A percentile compares a stretch with the other conserved stretches of the same genome.
Evolutionary conservation across 2,888 invertebrate species (phyloP).

Genomic region (Cerastis rubricosa): DNA sequence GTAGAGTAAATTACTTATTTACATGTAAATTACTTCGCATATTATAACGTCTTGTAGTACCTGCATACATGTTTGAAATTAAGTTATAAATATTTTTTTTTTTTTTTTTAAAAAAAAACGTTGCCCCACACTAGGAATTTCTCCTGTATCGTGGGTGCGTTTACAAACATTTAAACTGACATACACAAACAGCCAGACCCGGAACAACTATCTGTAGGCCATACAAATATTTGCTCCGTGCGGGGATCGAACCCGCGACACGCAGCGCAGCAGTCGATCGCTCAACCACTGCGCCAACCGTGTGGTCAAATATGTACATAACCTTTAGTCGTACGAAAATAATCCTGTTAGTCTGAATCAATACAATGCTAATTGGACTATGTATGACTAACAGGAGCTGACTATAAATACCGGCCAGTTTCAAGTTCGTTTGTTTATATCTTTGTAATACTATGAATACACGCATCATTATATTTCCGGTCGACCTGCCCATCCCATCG

Average conservation of each 20-base stretch:
- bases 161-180: too few relatives aligned
- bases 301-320: slow-evolving; percentile 19
- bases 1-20: slow-evolving; percentile 43
- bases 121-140: too few relatives aligned
- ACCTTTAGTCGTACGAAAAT: slow-evolving; percentile 12
- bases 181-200: too few relatives aligned
- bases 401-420: background rate
- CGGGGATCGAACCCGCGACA: too few relatives aligned
- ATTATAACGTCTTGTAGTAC: slow-evolving; percentile 6
- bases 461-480: background rate
- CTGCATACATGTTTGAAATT: slow-evolving; percentile 10
- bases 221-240: too few relatives aligned
- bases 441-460: slow-evolving; percentile 5
- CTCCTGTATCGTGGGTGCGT: too few relatives aligned
- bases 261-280: too few relatives aligned
- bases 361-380: slow-evolving; percentile 46
- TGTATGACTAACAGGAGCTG: slow-evolving; percentile 1
- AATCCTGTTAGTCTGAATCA: slow-evolving; percentile 33
- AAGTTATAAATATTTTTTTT: slow-evolving; percentile 22
- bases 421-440: background rate
- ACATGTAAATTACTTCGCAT: slow-evolving; percentile 50
- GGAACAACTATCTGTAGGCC: too few relatives aligned
- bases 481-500: too few relatives aligned
- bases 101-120: too few relatives aligned
- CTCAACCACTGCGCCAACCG: too few relatives aligned